Conservation (phyloP, 2,113 vertebrate genomes). For the Ancistrus triradiatus region DNA sequence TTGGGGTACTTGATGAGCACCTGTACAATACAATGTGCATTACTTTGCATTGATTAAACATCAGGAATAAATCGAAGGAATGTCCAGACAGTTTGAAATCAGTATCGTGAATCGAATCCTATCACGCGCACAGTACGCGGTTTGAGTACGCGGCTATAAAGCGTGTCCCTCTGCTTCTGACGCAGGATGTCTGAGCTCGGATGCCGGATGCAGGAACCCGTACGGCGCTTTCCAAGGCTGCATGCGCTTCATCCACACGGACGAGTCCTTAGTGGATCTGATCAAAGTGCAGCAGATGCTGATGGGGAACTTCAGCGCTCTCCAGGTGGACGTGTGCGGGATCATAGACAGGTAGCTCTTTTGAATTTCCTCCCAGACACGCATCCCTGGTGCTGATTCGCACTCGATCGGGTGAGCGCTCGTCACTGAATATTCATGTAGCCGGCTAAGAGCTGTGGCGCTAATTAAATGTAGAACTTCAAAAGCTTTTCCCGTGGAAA, state of each 20-base stretch:
- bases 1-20: no score
- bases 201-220: slow-evolving; percentile 71
- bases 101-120: no score
- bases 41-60: no score
- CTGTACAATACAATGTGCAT: no score
- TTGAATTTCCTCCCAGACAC: slow-evolving; percentile 29
- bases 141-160: no score
- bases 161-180: no score
- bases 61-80: no score
- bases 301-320: slow-evolving; percentile 84
- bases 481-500: background rate
- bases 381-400: background rate
- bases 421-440: slow-evolving; percentile 11
- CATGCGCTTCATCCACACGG: slow-evolving; percentile 77
- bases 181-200: slow-evolving; percentile 80
- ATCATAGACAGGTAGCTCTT: slow-evolving; percentile 94
- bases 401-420: slow-evolving; percentile 23
- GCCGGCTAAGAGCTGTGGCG: background rate
- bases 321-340: slow-evolving; percentile 90
- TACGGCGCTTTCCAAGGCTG: slow-evolving; percentile 85
- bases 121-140: no score
- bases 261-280: slow-evolving; percentile 72
- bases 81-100: no score
- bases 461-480: background rate
- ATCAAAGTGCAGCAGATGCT: slow-evolving; percentile 81